Conservation (phyloP, 2,113 vertebrate species). For the Oreotrochilus melanogaster region DNA sequence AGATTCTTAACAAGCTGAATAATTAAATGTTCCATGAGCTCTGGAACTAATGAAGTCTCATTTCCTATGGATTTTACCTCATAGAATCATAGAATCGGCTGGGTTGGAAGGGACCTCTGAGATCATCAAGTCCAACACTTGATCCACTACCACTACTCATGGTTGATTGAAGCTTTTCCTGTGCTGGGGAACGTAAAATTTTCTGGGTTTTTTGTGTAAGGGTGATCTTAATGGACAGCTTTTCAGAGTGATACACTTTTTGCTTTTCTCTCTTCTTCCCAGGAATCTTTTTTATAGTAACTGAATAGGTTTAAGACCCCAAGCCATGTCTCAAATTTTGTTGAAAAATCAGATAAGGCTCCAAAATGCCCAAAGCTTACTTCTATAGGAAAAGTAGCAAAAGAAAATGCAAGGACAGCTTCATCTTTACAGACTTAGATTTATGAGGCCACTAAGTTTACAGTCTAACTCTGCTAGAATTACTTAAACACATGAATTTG, state of each 20-base stretch:
- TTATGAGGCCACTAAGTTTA: constrained; percentile 26
- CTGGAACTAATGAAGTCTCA: not conserved
- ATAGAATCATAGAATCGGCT: no score
- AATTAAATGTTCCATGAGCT: not conserved
- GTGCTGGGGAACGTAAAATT: not conserved
- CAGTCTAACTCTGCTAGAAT: not conserved
- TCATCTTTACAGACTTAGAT: not conserved
- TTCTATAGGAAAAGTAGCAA: not conserved
- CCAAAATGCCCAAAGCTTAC: not conserved
- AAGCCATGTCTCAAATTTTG: not conserved
- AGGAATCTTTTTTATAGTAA: not conserved
- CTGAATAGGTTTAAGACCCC: not conserved
- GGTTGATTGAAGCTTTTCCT: constrained; percentile 26
- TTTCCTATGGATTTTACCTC: constrained; percentile 27
- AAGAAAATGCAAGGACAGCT: not conserved
- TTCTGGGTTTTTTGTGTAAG: not conserved
- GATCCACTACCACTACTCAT: not conserved
- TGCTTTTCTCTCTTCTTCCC: not conserved
- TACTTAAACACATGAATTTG: constrained; percentile 5
- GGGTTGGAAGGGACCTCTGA: no score
- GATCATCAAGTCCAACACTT: no score
- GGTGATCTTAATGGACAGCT: not conserved
- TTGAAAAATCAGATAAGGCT: not conserved
- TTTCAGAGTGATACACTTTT: not conserved
- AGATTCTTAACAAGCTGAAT: constrained; percentile 37